Evolutionary conservation across 2,113 vertebrate genomes (phyloP).

Genomic region (Mesembrinibis cayennensis): DNA sequence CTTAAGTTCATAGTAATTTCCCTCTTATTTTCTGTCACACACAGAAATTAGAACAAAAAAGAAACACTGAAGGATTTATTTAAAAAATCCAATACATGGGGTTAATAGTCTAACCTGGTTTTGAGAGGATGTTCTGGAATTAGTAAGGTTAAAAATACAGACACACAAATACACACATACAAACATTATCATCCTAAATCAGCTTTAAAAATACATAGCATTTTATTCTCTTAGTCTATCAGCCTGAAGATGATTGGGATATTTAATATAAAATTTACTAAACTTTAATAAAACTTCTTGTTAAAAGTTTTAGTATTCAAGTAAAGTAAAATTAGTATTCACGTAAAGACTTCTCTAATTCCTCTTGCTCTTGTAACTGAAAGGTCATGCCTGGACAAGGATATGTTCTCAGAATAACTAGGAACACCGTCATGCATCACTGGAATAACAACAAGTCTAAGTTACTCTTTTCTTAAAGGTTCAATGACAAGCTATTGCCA

Average conservation of each 20-base stretch:
- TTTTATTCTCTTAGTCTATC: neutral
- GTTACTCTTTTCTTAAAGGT: neutral
- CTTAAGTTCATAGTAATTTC: neutral
- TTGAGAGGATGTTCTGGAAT: neutral
- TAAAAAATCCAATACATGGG: neutral
- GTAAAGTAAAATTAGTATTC: neutral
- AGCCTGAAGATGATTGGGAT: neutral
- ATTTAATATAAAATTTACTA: neutral
- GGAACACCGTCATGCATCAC: neutral
- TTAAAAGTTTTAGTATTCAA: neutral
- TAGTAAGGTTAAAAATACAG: neutral
- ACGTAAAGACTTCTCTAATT: neutral
- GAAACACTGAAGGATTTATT: neutral
- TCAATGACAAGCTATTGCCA: neutral
- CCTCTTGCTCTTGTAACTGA: neutral
- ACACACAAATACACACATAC: too few species aligned
- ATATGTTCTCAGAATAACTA: neutral
- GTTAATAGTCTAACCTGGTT: neutral
- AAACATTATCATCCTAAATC: neutral
- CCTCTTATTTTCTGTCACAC: neutral
- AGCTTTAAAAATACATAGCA: neutral
- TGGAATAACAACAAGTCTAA: neutral
- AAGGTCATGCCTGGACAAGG: neutral
- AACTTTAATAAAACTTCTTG: neutral
- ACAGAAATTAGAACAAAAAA: neutral